Conservation (phyloP, 2,888 invertebrate genomes). For the Oeneis ivallda region DNA sequence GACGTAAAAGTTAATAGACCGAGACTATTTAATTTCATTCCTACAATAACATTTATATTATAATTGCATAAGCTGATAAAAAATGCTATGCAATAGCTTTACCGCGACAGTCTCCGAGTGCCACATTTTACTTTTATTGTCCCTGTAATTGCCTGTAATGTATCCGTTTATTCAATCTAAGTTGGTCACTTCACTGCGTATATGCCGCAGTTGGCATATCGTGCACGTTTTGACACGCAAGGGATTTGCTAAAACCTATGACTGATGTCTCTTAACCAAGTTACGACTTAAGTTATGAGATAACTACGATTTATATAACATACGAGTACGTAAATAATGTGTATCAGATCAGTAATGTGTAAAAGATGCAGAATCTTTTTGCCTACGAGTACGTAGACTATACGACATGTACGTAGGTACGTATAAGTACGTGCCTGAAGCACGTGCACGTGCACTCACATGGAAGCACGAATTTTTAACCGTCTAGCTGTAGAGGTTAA, state of each 20-base stretch:
- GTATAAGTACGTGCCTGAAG: not conserved
- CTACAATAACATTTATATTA: too few species aligned
- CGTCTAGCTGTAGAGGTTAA: not conserved
- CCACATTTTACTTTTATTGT: not conserved
- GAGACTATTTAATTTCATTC: too few species aligned
- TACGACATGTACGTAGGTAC: not conserved
- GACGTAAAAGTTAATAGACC: too few species aligned
- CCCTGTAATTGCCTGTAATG: not conserved
- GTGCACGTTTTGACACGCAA: constrained; percentile 71
- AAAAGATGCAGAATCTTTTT: too few species aligned
- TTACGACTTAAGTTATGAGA: constrained; percentile 5
- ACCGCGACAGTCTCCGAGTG: too few species aligned
- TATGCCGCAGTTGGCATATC: constrained; percentile 62
- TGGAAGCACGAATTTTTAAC: not conserved
- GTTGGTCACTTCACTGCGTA: constrained; percentile 24
- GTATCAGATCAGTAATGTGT: too few species aligned
- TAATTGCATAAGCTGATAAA: too few species aligned
- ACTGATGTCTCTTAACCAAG: constrained; percentile 65
- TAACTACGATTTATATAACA: constrained; percentile 1
- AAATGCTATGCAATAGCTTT: too few species aligned
- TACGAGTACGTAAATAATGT: not conserved
- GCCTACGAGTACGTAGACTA: too few species aligned
- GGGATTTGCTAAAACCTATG: constrained; percentile 73
- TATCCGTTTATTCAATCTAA: not conserved
- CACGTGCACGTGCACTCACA: not conserved